Evolutionary conservation across 92 coral and sea anemone genomes (phyloP).

Genomic region (Pocillopora meandrina): DNA sequence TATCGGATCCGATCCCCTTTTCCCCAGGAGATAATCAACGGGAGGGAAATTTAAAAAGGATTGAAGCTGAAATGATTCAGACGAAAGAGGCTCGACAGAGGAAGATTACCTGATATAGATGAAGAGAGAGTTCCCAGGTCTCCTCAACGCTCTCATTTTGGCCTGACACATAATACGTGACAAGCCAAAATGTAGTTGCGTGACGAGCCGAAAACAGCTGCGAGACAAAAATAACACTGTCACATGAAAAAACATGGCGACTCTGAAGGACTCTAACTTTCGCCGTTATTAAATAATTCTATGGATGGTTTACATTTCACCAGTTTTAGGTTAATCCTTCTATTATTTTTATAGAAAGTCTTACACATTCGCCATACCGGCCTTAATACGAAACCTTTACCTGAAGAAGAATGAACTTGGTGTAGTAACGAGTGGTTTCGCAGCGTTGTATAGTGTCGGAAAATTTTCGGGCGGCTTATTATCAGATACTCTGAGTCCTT

Average conservation of each 20-base stretch:
- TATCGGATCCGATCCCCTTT: too few species aligned
- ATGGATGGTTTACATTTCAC: slow-evolving; percentile 69
- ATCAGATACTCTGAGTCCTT: slow-evolving; percentile 79
- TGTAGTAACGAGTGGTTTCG: slow-evolving; percentile 80
- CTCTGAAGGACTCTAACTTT: neutral
- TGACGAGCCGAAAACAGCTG: too few species aligned
- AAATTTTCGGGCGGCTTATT: slow-evolving; percentile 86
- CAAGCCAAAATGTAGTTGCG: too few species aligned
- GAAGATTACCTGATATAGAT: too few species aligned
- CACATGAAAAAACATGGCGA: slow-evolving; percentile 37
- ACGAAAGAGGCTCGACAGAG: too few species aligned
- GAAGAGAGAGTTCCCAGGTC: too few species aligned
- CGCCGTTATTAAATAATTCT: slow-evolving; percentile 51
- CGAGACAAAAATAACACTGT: neutral
- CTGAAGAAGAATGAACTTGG: slow-evolving; percentile 81
- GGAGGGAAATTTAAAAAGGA: too few species aligned
- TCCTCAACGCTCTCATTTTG: too few species aligned
- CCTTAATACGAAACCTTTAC: slow-evolving; percentile 61
- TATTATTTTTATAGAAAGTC: slow-evolving; percentile 90
- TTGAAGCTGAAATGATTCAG: too few species aligned
- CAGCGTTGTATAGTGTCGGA: slow-evolving; percentile 82
- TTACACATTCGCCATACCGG: slow-evolving; percentile 88
- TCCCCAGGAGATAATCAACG: too few species aligned
- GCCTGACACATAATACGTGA: too few species aligned
- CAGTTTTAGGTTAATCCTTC: slow-evolving; percentile 86